phyloP scores from a whole-genome alignment of 1,140 invertebrate genomes.

The Apis cerana region DNA sequence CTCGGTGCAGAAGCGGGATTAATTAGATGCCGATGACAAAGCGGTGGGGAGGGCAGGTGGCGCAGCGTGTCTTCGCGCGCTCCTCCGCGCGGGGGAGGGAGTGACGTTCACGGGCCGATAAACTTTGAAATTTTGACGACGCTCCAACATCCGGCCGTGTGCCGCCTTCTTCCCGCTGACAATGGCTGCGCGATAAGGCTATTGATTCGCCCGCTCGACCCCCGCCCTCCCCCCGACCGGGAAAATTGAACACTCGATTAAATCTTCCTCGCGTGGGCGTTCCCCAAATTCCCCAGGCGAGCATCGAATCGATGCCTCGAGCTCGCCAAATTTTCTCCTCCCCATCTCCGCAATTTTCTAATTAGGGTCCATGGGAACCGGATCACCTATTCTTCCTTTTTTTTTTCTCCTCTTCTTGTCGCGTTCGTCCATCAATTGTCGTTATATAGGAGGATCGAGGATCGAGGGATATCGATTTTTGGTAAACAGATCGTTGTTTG shows the following conservation, averaged over 20 bases:
- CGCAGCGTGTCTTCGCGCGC: slow-evolving; percentile 33
- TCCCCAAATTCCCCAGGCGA: neutral
- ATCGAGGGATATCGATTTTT: too few relatives aligned
- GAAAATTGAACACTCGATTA: slow-evolving; percentile 10
- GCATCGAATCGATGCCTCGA: neutral
- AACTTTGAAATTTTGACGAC: slow-evolving; percentile 54
- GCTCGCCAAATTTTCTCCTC: too few relatives aligned
- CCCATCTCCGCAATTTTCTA: too few relatives aligned
- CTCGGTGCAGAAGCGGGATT: slow-evolving; percentile 46
- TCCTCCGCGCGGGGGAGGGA: neutral
- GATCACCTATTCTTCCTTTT: too few relatives aligned
- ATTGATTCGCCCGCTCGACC: slow-evolving; percentile 17
- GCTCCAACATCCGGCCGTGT: slow-evolving; percentile 19
- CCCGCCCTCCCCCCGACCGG: neutral
- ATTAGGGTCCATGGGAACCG: too few relatives aligned
- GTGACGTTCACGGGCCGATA: slow-evolving; percentile 47
- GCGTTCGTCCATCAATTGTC: too few relatives aligned
- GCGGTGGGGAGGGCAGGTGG: neutral
- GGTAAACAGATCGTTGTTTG: too few relatives aligned
- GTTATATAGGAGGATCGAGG: too few relatives aligned
- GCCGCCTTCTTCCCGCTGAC: slow-evolving; percentile 28
- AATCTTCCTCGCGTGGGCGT: neutral
- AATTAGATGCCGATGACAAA: slow-evolving; percentile 57
- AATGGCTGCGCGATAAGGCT: slow-evolving; percentile 34
- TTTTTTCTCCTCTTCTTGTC: too few relatives aligned